Base-by-base conservation (phyloP, 30 jellyfish, hydroid and myxozoan species). In the Cassiopea xamachana region DNA sequence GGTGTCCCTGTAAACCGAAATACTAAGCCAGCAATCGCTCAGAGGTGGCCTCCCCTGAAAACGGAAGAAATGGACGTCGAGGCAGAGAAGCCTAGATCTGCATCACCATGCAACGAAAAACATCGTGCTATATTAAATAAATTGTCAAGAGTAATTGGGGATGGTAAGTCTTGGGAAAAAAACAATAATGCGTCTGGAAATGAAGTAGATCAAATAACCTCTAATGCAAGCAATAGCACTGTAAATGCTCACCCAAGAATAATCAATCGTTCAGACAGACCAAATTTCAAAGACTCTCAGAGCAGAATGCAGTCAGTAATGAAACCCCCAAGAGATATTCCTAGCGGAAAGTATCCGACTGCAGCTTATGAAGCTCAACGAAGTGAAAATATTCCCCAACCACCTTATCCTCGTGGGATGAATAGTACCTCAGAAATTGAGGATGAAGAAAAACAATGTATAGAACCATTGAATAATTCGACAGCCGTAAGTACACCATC, bases 41-140 rank as follows among this genome's bases (percentile, higher is more conserved):
- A 39, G 27, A 71, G 80, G 55, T 71, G 80, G 80, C 80, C 80
- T 39, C 80, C 80, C 27, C 58, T 2, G 7, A 71, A 71, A 39
- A 27, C 55, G 27, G 80, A 71, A 18, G 80, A 71, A 39, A 12
- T 14, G 1, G 55, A 71, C 6, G 15, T 13, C 19, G 76, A 19
- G 19, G 55, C 7, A 7, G 15, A 2, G 15, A 43, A 7, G 58
- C 27, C 80, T 7, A 5, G 7, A n/a, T 19, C 80, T 71, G n/a
- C 27, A 16, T 10, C 80, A 5, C 55, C 80, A 2, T 43, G 16
- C 10, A 71, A 19, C 51, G 80, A 71, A 15, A 71, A 71, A 19
- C 8, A 1, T 27, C 15, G 15, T 1, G 55, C 2, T 8, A 39
- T 71, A 4, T 12, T 71, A 7, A 71, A 71, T 7, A 71, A 71